Evolutionary conservation across 2,113 vertebrate species (phyloP).

Genomic region (Pseudorectes ferrugineus): DNA sequence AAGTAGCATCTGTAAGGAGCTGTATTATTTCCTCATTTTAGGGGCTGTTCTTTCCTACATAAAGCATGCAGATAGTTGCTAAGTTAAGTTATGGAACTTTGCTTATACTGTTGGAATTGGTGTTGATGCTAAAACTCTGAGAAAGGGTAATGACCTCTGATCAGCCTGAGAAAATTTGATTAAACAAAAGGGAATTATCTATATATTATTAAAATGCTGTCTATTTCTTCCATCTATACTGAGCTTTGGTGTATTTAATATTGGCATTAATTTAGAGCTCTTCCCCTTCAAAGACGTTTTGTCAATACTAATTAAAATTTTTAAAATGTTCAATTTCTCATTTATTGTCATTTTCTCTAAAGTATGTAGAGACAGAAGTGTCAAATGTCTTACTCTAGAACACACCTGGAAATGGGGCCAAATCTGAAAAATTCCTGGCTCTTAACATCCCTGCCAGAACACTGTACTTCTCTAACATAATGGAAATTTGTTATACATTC

Average conservation of each 20-base stretch:
- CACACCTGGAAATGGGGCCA: not conserved
- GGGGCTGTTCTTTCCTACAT: not conserved
- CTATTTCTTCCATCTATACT: not conserved
- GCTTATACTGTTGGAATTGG: not conserved
- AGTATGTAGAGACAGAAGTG: not conserved
- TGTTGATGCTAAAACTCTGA: not conserved
- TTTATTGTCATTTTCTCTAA: not conserved
- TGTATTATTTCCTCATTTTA: not conserved
- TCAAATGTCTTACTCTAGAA: not conserved
- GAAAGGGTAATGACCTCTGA: not conserved
- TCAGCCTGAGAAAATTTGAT: not conserved
- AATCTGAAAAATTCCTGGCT: not conserved
- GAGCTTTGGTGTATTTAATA: not conserved
- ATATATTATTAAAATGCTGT: not conserved
- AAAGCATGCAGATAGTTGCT: not conserved
- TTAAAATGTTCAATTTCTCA: rapidly evolving
- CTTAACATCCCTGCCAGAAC: not conserved
- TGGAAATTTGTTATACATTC: not conserved
- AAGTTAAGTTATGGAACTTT: not conserved
- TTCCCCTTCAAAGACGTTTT: not conserved
- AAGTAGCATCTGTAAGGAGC: not conserved
- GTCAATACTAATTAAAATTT: not conserved
- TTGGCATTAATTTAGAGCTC: not conserved
- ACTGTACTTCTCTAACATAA: not conserved
- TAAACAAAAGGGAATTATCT: not conserved